Conservation (phyloP, 1,140 invertebrate species). For the Formica exsecta region DNA sequence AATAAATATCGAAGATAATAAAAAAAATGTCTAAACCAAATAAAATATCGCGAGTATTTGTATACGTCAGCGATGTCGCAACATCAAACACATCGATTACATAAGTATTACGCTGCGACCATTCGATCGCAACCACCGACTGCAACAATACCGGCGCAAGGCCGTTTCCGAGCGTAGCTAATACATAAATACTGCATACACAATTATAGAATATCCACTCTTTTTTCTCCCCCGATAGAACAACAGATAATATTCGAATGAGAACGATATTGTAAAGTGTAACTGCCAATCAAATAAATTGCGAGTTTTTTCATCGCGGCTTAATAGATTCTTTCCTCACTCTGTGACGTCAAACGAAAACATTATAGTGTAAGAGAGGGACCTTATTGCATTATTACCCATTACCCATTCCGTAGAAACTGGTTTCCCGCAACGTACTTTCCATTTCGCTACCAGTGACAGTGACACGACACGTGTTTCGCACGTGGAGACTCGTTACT, state of each 20-base stretch:
- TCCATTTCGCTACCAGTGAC: constrained; percentile 40
- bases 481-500: not conserved
- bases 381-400: constrained; percentile 52
- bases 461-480: constrained; percentile 15
- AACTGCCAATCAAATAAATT: not conserved
- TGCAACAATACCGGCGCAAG: constrained; percentile 46
- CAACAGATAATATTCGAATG: not conserved
- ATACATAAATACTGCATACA: constrained; percentile 5
- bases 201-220: constrained; percentile 40
- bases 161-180: constrained; percentile 17
- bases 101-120: constrained; percentile 25
- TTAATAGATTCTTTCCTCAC: constrained; percentile 44
- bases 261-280: not conserved
- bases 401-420: constrained; percentile 42
- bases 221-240: not conserved
- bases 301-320: not conserved
- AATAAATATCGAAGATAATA: constrained; percentile 2
- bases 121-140: constrained; percentile 32
- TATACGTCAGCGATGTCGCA: constrained; percentile 22
- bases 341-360: constrained; percentile 34
- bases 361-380: not conserved
- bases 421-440: constrained; percentile 47
- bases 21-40: not conserved
- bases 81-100: constrained; percentile 36
- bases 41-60: not conserved